These are phyloP conservation scores for Iphiclides podalirius DNA, from an alignment of 2,888 invertebrate genomes.

Conservation along the genomic window DNA sequence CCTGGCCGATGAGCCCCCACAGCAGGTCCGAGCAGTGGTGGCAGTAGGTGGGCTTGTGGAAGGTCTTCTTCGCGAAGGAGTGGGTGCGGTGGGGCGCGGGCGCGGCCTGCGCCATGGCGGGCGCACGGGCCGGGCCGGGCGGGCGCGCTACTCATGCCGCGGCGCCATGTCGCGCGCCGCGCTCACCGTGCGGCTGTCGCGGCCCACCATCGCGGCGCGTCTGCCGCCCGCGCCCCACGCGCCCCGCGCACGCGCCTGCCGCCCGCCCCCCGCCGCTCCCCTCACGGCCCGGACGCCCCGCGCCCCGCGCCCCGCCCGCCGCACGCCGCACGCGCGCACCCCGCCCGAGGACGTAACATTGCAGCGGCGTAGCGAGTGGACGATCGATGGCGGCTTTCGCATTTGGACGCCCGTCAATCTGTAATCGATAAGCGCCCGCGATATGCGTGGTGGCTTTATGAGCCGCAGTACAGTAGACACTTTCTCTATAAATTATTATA, in stretches of 20 bases:
- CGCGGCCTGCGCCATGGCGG: slow-evolving; percentile 80
- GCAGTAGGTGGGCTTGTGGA: slow-evolving; percentile 99
- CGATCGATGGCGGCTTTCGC: slow-evolving; percentile 14
- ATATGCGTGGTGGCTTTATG: too few relatives aligned
- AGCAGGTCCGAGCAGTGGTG: slow-evolving; percentile 99
- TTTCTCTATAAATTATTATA: too few relatives aligned
- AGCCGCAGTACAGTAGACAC: too few relatives aligned
- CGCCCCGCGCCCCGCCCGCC: slow-evolving; percentile 33
- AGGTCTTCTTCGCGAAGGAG: slow-evolving; percentile 99
- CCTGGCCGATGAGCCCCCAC: slow-evolving; percentile 99
- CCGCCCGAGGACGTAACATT: slow-evolving; percentile 28
- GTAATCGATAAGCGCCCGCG: neutral
- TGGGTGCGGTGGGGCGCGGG: slow-evolving; percentile 86
- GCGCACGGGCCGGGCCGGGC: slow-evolving; percentile 77
- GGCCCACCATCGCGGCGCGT: slow-evolving; percentile 80
- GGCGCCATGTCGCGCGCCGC: slow-evolving; percentile 81
- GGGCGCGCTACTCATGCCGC: slow-evolving; percentile 78
- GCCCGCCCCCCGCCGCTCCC: slow-evolving; percentile 43
- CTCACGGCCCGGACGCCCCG: slow-evolving; percentile 37
- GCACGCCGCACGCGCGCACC: slow-evolving; percentile 37
- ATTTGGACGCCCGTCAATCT: slow-evolving; percentile 1
- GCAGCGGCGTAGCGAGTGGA: slow-evolving; percentile 4
- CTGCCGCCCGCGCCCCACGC: slow-evolving; percentile 51
- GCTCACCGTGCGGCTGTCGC: slow-evolving; percentile 79
- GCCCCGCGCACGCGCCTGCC: slow-evolving; percentile 50